phyloP scores from a whole-genome alignment of 2,888 invertebrate species.

The Drosophila multiciliata region DNA sequence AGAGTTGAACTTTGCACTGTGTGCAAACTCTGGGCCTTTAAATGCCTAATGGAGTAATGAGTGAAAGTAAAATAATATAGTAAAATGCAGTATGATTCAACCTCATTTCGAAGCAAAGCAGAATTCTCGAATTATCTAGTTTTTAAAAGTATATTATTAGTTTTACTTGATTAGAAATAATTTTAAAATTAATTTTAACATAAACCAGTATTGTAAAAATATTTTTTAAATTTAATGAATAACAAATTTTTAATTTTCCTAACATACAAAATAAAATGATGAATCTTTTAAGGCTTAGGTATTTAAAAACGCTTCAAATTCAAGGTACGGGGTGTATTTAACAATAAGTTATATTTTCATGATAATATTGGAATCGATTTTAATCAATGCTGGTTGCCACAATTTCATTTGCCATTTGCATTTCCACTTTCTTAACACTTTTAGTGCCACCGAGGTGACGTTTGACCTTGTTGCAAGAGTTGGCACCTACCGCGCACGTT shows the following conservation, averaged over 20 bases:
- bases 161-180: not conserved
- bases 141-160: not conserved
- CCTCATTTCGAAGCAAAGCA: too few species aligned
- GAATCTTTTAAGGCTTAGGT: not conserved
- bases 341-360: conserved; percentile 17
- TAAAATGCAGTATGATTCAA: too few species aligned
- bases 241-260: not conserved
- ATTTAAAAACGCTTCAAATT: not conserved
- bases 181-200: not conserved
- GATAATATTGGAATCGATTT: conserved; percentile 41
- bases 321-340: conserved; percentile 1
- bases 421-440: conserved; percentile 24
- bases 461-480: conserved; percentile 59
- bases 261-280: not conserved
- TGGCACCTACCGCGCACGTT: conserved; percentile 53
- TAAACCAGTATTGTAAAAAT: not conserved
- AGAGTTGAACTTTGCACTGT: not conserved
- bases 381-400: conserved; percentile 55
- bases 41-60: too few species aligned
- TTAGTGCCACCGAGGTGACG: conserved; percentile 7
- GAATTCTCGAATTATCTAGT: not conserved
- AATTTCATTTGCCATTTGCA: conserved; percentile 54
- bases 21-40: not conserved
- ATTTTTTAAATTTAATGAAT: too few species aligned
- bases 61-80: not conserved